phyloP scores from a whole-genome alignment of 1,140 invertebrate species.

The Procambarus virginalis region DNA sequence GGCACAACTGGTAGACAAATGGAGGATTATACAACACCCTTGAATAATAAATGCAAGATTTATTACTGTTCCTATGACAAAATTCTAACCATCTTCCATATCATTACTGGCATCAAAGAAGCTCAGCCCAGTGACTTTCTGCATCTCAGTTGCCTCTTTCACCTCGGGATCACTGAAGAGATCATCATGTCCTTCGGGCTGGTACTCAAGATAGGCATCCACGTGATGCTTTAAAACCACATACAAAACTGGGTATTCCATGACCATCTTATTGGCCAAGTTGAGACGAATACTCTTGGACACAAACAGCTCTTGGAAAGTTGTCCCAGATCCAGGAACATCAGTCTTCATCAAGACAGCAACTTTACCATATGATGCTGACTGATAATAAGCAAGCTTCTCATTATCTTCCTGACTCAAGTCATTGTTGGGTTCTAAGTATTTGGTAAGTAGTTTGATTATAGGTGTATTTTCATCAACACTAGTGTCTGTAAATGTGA shows the following conservation, averaged over 20 bases:
- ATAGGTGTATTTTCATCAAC: constrained; percentile 56
- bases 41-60: too few species aligned
- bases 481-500: constrained; percentile 28
- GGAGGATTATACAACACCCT: too few species aligned
- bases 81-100: neutral
- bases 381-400: constrained; percentile 63
- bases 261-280: constrained; percentile 32
- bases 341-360: constrained; percentile 35
- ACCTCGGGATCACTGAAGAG: constrained; percentile 16
- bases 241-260: constrained; percentile 54
- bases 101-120: constrained; percentile 28
- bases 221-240: constrained; percentile 48
- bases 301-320: constrained; percentile 21
- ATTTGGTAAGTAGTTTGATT: constrained; percentile 26
- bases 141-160: neutral
- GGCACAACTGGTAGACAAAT: too few species aligned
- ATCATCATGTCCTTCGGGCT: constrained; percentile 41
- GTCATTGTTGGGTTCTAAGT: constrained; percentile 44
- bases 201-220: constrained; percentile 37
- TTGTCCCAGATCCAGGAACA: neutral
- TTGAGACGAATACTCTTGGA: constrained; percentile 44
- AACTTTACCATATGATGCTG: constrained; percentile 48
- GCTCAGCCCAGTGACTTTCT: neutral
- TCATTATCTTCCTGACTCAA: constrained; percentile 39
- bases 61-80: neutral